Conservation (phyloP, 2,113 vertebrate genomes). For the Petroica traversi region DNA sequence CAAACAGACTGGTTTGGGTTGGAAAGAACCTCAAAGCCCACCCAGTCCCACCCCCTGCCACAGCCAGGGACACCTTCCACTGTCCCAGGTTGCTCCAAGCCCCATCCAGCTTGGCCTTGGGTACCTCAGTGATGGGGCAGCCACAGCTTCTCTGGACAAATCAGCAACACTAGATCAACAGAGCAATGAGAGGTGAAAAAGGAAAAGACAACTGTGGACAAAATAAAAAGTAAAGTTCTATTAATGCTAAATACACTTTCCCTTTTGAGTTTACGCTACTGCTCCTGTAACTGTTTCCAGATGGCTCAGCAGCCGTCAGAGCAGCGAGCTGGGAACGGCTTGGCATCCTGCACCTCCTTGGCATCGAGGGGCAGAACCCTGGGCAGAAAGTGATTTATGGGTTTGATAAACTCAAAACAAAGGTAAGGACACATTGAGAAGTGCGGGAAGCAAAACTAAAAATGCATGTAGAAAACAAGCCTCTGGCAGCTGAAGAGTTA, state of each 20-base stretch:
- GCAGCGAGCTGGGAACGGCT: conserved; percentile 29
- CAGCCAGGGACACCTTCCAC: background rate
- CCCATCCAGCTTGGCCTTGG: accelerated
- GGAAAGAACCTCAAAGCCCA: background rate
- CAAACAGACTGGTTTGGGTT: background rate
- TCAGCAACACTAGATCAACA: conserved; percentile 42
- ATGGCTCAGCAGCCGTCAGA: conserved; percentile 39
- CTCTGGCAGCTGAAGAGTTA: conserved; percentile 69
- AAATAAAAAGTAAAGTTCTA: conserved; percentile 65
- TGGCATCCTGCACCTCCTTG: conserved; percentile 23
- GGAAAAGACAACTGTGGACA: conserved; percentile 58
- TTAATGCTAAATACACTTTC: conserved; percentile 71
- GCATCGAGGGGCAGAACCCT: conserved; percentile 15
- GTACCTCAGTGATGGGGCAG: background rate
- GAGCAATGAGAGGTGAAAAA: conserved; percentile 33
- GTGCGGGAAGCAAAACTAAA: background rate
- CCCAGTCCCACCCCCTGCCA: accelerated
- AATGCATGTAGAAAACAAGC: background rate
- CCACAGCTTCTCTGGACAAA: background rate
- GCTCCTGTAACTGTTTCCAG: conserved; percentile 70
- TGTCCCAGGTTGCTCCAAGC: background rate
- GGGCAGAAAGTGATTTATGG: background rate
- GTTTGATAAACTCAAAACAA: conserved; percentile 33
- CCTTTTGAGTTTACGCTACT: conserved; percentile 62
- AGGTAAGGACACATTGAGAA: background rate